These are phyloP conservation scores for Planococcus citri DNA, from an alignment of 1,140 invertebrate genomes.

Conservation along the genomic window DNA sequence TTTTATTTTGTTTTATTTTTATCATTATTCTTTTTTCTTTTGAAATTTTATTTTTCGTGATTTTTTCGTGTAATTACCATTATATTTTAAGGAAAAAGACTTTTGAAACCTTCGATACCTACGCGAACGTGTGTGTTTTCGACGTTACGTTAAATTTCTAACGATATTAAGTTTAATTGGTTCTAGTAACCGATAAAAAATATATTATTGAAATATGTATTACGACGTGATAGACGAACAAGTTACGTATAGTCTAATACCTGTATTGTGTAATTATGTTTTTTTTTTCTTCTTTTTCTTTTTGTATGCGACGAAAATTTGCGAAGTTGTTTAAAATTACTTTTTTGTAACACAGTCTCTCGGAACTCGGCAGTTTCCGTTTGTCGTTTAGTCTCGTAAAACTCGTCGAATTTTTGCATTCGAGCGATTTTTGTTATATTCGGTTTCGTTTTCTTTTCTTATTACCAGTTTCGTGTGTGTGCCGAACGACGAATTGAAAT, in stretches of 20 bases:
- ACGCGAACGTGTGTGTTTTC: neutral
- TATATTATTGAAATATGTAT: neutral
- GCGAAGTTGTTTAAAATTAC: neutral
- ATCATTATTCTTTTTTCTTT: no score
- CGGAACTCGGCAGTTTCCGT: neutral
- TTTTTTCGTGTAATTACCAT: neutral
- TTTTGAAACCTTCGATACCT: neutral
- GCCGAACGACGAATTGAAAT: neutral
- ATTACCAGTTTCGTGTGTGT: neutral
- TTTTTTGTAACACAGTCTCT: neutral
- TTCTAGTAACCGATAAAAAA: neutral
- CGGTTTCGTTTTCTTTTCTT: neutral
- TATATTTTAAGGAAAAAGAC: neutral
- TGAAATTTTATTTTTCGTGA: neutral
- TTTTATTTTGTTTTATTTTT: neutral
- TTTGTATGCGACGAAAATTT: neutral
- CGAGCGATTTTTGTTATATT: neutral
- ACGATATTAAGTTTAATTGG: neutral
- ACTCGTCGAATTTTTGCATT: neutral
- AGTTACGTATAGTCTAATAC: neutral
- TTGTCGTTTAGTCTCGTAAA: slow-evolving; percentile 1
- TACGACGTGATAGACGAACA: neutral
- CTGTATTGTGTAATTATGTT: neutral
- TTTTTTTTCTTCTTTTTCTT: neutral
- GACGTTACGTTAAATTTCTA: neutral